A percentile compares a stretch with the other conserved stretches of the same genome.
These are phyloP conservation scores for Ips nitidus DNA, from an alignment of 1,140 invertebrate species.

Conservation along the genomic window DNA sequence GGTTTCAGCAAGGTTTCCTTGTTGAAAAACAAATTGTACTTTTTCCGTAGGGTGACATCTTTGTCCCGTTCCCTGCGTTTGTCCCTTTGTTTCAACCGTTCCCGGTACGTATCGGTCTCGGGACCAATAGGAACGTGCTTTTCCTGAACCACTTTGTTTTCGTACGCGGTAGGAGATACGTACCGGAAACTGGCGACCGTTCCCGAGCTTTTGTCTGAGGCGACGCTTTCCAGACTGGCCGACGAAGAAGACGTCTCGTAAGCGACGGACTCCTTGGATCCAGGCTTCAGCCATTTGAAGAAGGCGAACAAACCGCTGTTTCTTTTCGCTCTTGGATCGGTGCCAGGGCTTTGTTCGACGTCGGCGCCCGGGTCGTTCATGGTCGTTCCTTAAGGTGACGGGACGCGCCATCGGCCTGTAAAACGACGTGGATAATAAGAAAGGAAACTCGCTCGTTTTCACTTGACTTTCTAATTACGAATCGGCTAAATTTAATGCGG, in stretches of 20 bases:
- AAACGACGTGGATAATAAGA: not conserved
- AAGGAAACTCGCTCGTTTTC: not conserved
- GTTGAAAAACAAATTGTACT: constrained; percentile 62
- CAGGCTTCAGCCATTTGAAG: constrained; percentile 56
- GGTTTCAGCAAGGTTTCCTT: constrained; percentile 50
- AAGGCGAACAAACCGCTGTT: constrained; percentile 56
- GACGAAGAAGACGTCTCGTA: constrained; percentile 36
- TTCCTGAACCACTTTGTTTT: constrained; percentile 51
- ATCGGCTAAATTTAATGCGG: not conserved
- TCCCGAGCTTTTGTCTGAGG: constrained; percentile 65
- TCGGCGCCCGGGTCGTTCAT: constrained; percentile 39
- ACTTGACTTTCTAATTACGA: not conserved
- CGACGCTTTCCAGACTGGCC: constrained; percentile 58
- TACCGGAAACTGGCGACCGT: constrained; percentile 73
- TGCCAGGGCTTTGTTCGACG: constrained; percentile 48
- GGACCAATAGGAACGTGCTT: constrained; percentile 54
- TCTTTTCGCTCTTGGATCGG: constrained; percentile 49
- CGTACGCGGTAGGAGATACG: constrained; percentile 57
- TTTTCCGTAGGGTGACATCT: constrained; percentile 62
- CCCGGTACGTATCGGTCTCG: constrained; percentile 62
- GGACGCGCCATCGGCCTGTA: constrained; percentile 21
- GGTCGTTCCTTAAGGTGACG: constrained; percentile 36
- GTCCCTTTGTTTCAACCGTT: constrained; percentile 62
- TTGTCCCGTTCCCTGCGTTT: constrained; percentile 57
- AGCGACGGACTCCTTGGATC: constrained; percentile 45